Evolutionary conservation across 2,797 vertebrate species (phyloP), one percentile per base, ranked within the genome.

Genomic region (Buphagus erythrorhynchus): DNA sequence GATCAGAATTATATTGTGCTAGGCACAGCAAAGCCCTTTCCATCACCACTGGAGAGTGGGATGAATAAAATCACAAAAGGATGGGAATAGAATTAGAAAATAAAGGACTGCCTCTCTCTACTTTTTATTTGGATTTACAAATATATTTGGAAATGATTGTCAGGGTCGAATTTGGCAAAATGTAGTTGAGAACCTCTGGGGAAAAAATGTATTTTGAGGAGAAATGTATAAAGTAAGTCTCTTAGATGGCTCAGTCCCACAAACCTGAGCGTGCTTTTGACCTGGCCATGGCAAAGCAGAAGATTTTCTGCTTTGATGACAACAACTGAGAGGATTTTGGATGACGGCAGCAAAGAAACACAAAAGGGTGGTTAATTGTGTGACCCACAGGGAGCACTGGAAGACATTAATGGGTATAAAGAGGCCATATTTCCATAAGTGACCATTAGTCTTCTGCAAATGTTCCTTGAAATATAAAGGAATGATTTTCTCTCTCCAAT

Each of bases 401-500:
- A 94, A 91, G 82, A 94, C 94, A 74, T 94, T 93, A 97, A 91
- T 85, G 79, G 88, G 79, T 88, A 76, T 96, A 95, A 96, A 96
- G 93, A 94, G 79, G 83, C 88, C 88, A 38, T 95, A 95, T 95
- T 96, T 96, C 74, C 83, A 85, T 96, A 96, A 95, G 88, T 95
- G 96, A 95, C 96, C 91, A 94, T 96, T 96, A 96, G 85, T 95
- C 96, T 95, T 97, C 94, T 67, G 76, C 95, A 96, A 96, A 95
- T 90, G 88, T 96, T 94, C 81, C 83, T 92, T 95, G 91, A 94
- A 95, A 96, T 83, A 88, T 94, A 94, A 88, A 95, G 78, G 90
- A 86, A 96, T 95, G n/a, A 51, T 96, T 93, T 95, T 86, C 54
- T 91, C 77, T 82, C 42, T 92, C 87, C 87, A 93, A 83, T 96